Conservation (phyloP, 2,797 vertebrate genomes). For the Onychomys leucogaster region DNA sequence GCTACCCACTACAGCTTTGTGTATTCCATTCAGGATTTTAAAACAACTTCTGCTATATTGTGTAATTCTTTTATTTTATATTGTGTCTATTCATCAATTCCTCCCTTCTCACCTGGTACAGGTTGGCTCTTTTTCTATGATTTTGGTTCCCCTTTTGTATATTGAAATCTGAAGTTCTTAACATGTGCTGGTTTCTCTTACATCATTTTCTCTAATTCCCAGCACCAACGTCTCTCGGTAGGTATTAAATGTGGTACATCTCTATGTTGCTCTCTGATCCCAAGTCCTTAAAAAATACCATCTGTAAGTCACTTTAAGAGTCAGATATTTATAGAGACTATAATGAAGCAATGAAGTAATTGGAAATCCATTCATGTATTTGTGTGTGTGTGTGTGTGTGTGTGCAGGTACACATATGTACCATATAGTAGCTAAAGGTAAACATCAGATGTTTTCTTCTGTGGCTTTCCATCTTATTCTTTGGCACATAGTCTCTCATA, state of each 20-base stretch:
- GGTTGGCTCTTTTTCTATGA: not conserved
- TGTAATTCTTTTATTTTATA: not conserved
- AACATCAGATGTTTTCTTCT: not conserved
- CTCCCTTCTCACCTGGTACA: not conserved
- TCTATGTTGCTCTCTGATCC: not conserved
- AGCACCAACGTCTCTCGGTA: not conserved
- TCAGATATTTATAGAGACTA: not conserved
- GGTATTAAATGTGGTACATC: not conserved
- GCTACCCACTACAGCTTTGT: no score
- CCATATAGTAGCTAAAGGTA: not conserved
- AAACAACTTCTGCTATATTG: not conserved
- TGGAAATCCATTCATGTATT: not conserved
- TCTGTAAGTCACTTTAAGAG: not conserved
- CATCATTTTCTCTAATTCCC: not conserved
- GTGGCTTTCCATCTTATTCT: not conserved
- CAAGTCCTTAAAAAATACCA: not conserved
- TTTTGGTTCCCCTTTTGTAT: not conserved
- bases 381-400: no score
- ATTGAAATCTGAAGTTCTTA: not conserved
- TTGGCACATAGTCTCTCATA: not conserved
- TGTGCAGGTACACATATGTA: not conserved
- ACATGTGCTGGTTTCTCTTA: not conserved
- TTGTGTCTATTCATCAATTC: not conserved
- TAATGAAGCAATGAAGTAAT: not conserved
- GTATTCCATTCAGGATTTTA: not conserved